A percentile compares a stretch with the other conserved stretches of the same genome.
These are phyloP conservation scores for Bungarus multicinctus DNA, from an alignment of 2,113 vertebrate genomes.

Conservation along the genomic window DNA sequence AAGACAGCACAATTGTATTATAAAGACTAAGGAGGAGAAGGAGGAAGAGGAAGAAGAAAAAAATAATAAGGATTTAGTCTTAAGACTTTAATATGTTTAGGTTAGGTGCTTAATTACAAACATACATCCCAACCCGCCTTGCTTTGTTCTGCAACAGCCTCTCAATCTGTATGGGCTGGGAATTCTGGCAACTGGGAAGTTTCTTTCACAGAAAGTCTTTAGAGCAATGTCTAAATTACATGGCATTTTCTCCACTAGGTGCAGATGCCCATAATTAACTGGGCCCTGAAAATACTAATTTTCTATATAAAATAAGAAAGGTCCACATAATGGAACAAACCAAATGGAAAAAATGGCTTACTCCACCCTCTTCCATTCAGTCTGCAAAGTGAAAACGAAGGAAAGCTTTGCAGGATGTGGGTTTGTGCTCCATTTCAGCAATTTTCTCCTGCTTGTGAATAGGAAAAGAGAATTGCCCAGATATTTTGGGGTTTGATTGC, in stretches of 20 bases:
- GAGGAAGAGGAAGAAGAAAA: background rate
- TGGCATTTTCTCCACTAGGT: background rate
- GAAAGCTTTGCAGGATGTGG: background rate
- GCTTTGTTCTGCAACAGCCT: background rate
- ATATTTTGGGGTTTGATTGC: background rate
- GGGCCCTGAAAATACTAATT: background rate
- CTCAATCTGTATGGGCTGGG: background rate
- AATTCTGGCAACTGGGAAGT: background rate
- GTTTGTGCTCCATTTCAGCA: no score
- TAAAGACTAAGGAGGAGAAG: conserved; percentile 67
- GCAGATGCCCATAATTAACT: background rate
- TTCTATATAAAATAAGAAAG: background rate
- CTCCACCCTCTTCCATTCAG: background rate
- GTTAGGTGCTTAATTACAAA: background rate
- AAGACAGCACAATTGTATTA: conserved; percentile 75
- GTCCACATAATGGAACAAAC: background rate
- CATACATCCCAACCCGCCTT: background rate
- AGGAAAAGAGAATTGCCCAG: background rate
- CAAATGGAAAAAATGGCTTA: background rate
- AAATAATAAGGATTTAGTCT: background rate
- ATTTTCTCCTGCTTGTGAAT: background rate
- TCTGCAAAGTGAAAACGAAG: background rate
- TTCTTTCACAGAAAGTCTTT: background rate
- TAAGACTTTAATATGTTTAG: fast-evolving
- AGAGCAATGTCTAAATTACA: background rate